Percentiles rank a stretch among this genome's conserved stretches.
Evolutionary conservation across 1,140 invertebrate genomes (phyloP).

Genomic region (Aphis craccivora): DNA sequence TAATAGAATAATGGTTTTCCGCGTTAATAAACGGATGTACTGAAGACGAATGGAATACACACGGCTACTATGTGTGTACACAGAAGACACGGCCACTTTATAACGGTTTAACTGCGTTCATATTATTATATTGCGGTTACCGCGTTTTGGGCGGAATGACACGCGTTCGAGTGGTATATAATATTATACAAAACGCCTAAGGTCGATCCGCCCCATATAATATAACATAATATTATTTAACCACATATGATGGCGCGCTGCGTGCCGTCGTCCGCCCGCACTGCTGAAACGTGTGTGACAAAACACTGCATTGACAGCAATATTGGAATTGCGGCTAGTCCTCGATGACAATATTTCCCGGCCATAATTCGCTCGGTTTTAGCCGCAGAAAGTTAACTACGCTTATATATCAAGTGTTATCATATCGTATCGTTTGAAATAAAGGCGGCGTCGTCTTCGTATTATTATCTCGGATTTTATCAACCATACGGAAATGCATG

Average conservation of each 20-base stretch:
- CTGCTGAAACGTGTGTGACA: background rate
- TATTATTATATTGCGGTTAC: background rate
- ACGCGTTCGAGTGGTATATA: background rate
- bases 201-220: background rate
- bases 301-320: background rate
- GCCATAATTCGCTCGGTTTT: background rate
- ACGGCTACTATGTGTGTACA: background rate
- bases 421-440: background rate
- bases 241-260: no score
- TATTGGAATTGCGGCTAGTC: background rate
- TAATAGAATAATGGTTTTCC: background rate
- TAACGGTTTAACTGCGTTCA: background rate
- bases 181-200: background rate
- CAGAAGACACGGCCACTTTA: background rate
- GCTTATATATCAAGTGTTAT: background rate
- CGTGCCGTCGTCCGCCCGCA: no score
- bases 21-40: background rate
- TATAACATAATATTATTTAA: background rate
- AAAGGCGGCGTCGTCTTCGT: background rate
- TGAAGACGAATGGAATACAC: background rate
- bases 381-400: background rate
- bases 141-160: background rate
- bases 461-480: background rate
- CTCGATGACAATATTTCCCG: background rate
- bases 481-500: fast-evolving